A percentile compares a stretch with the other conserved stretches of the same genome.
These are phyloP conservation scores for Campoplex nolae DNA, from an alignment of 2,888 invertebrate species.

Conservation along the genomic window DNA sequence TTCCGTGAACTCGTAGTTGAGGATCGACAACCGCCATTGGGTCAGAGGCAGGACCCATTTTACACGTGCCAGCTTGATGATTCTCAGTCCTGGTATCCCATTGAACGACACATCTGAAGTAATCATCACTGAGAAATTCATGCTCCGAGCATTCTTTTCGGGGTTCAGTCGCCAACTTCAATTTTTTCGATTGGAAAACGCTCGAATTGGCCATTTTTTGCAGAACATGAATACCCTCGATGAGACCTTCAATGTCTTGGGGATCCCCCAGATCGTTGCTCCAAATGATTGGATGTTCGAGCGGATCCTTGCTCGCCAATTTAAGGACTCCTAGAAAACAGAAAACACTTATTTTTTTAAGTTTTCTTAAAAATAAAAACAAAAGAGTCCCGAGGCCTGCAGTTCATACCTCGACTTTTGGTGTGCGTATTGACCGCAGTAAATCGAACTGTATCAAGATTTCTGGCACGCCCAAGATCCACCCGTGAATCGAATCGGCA, in stretches of 20 bases:
- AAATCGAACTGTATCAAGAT: conserved; percentile 81
- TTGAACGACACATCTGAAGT: conserved; percentile 90
- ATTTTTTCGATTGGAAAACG: conserved; percentile 76
- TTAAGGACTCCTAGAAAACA: conserved; percentile 84
- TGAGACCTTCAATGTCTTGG: conserved; percentile 87
- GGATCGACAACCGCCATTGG: conserved; percentile 91
- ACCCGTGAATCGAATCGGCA: conserved; percentile 83
- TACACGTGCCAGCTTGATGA: conserved; percentile 92
- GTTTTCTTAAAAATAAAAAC: not conserved
- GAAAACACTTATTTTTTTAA: not conserved
- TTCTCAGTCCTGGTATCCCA: conserved; percentile 91
- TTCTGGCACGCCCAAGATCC: conserved; percentile 64
- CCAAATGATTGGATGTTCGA: conserved; percentile 89
- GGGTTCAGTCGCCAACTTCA: conserved; percentile 60
- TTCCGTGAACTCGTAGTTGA: conserved; percentile 88
- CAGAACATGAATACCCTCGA: conserved; percentile 87
- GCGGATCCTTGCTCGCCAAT: conserved; percentile 88
- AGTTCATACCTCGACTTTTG: conserved; percentile 86
- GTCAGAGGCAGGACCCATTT: conserved; percentile 91
- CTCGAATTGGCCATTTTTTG: conserved; percentile 86
- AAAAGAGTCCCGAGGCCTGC: not conserved
- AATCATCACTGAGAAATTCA: conserved; percentile 86
- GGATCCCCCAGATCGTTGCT: conserved; percentile 91
- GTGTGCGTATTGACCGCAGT: conserved; percentile 88
- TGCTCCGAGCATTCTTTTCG: conserved; percentile 70